phyloP scores from a whole-genome alignment of 2,113 vertebrate species.

The Phylloscopus trochilus region DNA sequence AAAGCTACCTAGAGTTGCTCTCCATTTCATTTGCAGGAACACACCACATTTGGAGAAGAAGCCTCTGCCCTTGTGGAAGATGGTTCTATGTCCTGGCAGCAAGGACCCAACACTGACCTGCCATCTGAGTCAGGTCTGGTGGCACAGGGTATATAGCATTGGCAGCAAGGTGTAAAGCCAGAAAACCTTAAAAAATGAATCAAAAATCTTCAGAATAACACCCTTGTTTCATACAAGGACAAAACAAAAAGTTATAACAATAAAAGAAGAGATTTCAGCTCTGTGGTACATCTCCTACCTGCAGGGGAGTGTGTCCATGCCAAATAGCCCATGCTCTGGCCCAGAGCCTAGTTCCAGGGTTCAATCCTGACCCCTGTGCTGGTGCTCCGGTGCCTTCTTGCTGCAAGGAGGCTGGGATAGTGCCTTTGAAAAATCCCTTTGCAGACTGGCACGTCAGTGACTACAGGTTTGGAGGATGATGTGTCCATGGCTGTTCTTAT shows the following conservation, averaged over 20 bases:
- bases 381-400: rapidly evolving
- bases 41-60: background rate
- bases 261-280: background rate
- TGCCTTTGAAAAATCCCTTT: background rate
- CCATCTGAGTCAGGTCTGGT: background rate
- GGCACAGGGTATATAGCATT: rapidly evolving
- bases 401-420: background rate
- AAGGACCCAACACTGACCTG: background rate
- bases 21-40: background rate
- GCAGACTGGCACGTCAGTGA: background rate
- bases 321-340: rapidly evolving
- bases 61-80: background rate
- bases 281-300: background rate
- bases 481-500: background rate
- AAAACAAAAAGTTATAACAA: background rate
- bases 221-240: background rate
- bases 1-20: background rate
- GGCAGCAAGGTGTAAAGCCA: background rate
- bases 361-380: background rate
- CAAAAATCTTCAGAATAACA: background rate
- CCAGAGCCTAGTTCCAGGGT: background rate
- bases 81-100: background rate
- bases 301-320: background rate
- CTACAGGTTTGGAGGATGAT: background rate
- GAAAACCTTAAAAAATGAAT: background rate